These are phyloP conservation scores for fruit fly (Drosophila melanogaster) DNA, from an alignment of 1,140 invertebrate genomes.

Conservation along the genomic window Release_6_plus_ISO1_MT NT_037436.4:19165001-19165500, in stretches of 20 bases:
- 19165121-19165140: conserved; percentile 29
- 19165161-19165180: conserved; percentile 1
- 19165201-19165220: conserved; percentile 19
- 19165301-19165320: conserved; percentile 83
- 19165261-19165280: conserved; percentile 17
- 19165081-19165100: conserved; percentile 40
- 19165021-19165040: background rate
- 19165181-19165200: conserved; percentile 19
- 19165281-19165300: conserved; percentile 74
- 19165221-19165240: conserved; percentile 18
- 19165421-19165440: conserved; percentile 71
- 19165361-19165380: conserved; percentile 48
- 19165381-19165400: conserved; percentile 50
- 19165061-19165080: conserved; percentile 8
- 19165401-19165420: conserved; percentile 51
- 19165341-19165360: conserved; percentile 77
- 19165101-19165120: conserved; percentile 70
- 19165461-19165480: conserved; percentile 73
- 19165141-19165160: conserved; percentile 16
- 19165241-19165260: background rate
- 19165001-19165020: conserved; percentile 63
- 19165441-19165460: conserved; percentile 50
- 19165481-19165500: conserved; percentile 52
- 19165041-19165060: conserved; percentile 4
- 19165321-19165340: conserved; percentile 83